Evolutionary conservation across 37 sponge, comb jelly and placozoan genomes (phyloP), one percentile per base, ranked within the genome.

Genomic region (Mnemiopsis leidyi): DNA sequence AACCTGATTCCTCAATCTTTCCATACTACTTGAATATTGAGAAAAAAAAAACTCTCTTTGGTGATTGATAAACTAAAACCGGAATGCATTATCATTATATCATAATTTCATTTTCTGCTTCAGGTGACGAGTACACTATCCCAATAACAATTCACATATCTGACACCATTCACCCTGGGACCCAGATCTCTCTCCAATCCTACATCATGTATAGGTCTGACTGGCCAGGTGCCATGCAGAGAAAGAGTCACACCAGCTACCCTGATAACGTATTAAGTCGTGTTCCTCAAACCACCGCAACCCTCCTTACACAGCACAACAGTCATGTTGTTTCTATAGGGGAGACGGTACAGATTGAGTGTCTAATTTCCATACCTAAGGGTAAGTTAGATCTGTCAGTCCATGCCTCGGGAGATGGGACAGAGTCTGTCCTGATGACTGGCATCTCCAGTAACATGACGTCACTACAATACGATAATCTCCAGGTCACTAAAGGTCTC

Each of bases 121-220:
- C 61, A 85, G 90, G 61, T n/a, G 90, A 85, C 90, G 40, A 38
- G 24, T 40, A 40, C 29, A 85, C 90, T 0, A 25, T 85, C 29
- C 90, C 90, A 18, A 40, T 85, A 16, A 85, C 90, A 39, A 0
- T 85, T 61, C 90, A 40, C 40, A 40, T 85, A 25, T 85, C 90
- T 0, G 90, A 85, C 90, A 85, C 61, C 40, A 85, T 85, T 29
- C 35, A 85, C 90, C 90, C 90, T 7, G 90, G 90, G 0, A 40
- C 90, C 90, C 23, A 85, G 29, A 38, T 85, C 61, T 23, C 33
- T 18, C 23, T 85, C 90, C 90, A 85, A 26, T 40, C 90, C 40
- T 85, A 38, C 61, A 85, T 85, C 90, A 38, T 85, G 90, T 85
- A 85, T 61, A 35, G 35, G 29, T 85, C 90, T 1, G 33, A 35